Percentiles rank a stretch among this genome's conserved stretches.
These are phyloP conservation scores for Pseudoips prasinana DNA, from an alignment of 2,888 invertebrate species.

Conservation along the genomic window DNA sequence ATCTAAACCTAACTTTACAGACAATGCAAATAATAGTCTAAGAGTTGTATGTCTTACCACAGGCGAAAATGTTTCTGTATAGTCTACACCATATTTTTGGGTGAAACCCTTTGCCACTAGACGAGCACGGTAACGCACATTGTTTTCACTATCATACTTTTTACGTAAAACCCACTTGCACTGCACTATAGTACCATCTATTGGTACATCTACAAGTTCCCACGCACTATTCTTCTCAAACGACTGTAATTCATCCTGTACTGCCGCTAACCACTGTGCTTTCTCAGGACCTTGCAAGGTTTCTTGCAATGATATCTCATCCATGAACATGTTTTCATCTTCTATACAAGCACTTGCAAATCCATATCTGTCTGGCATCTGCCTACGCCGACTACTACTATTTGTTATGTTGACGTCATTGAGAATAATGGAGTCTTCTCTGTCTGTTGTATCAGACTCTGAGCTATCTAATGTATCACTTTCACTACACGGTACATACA, in stretches of 20 bases:
- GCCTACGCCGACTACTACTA: neutral
- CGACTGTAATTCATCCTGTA: constrained; percentile 4
- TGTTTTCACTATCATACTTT: constrained; percentile 1
- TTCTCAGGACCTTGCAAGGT: constrained; percentile 15
- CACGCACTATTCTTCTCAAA: constrained; percentile 11
- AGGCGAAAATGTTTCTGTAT: constrained; percentile 4
- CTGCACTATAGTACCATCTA: constrained; percentile 4
- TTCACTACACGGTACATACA: constrained; percentile 4
- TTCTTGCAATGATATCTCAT: constrained; percentile 4
- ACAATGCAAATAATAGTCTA: constrained; percentile 1
- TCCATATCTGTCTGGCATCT: constrained; percentile 10
- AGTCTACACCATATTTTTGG: constrained; percentile 6
- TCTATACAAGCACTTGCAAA: constrained; percentile 6
- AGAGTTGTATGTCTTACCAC: constrained; percentile 2
- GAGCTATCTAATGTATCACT: constrained; percentile 2
- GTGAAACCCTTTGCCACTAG: constrained; percentile 3
- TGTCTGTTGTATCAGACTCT: constrained; percentile 2
- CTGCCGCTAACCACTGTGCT: constrained; percentile 5
- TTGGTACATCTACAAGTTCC: constrained; percentile 5
- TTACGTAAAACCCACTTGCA: constrained; percentile 7
- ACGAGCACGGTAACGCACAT: neutral
- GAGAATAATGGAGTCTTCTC: neutral
- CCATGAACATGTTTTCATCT: constrained; percentile 1
- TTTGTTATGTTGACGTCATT: neutral
- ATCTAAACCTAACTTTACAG: constrained; percentile 1